A percentile compares a stretch with the other conserved stretches of the same genome.
These are phyloP conservation scores for Drosophila putrida DNA, from an alignment of 2,888 invertebrate species.

Conservation along the genomic window DNA sequence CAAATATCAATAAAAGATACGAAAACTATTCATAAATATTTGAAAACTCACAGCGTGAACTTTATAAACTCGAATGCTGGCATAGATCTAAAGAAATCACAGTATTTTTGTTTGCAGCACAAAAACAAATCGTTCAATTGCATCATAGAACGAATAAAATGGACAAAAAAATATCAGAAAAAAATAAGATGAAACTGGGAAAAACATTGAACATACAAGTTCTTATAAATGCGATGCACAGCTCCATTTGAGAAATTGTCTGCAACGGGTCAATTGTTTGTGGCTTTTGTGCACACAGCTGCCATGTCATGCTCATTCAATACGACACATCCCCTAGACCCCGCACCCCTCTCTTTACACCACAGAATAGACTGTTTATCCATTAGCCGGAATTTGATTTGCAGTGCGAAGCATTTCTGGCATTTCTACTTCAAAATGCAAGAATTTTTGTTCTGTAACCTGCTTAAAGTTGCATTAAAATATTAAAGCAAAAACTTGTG, in stretches of 20 bases:
- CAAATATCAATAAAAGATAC: neutral
- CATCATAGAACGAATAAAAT: neutral
- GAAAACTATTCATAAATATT: neutral
- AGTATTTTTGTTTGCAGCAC: constrained; percentile 10
- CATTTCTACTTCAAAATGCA: constrained; percentile 45
- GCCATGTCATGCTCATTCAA: constrained; percentile 39
- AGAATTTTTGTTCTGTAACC: constrained; percentile 24
- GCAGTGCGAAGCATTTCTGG: constrained; percentile 37
- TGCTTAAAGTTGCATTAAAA: constrained; percentile 46
- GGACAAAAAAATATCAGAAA: neutral
- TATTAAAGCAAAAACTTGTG: constrained; percentile 14
- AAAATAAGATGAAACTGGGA: constrained; percentile 22
- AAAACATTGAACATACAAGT: constrained; percentile 35
- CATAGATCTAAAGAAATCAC: neutral
- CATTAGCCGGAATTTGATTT: constrained; percentile 52
- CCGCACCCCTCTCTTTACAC: no score
- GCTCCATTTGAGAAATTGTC: constrained; percentile 54
- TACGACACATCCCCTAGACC: neutral
- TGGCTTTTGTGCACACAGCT: constrained; percentile 54
- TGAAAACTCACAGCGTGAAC: neutral
- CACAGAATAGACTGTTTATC: constrained; percentile 21
- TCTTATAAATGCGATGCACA: constrained; percentile 33
- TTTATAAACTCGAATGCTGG: neutral
- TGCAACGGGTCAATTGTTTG: constrained; percentile 56
- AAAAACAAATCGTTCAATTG: constrained; percentile 9